phyloP scores from a whole-genome alignment of 2,888 invertebrate genomes.

The Heteropelma amictum region DNA sequence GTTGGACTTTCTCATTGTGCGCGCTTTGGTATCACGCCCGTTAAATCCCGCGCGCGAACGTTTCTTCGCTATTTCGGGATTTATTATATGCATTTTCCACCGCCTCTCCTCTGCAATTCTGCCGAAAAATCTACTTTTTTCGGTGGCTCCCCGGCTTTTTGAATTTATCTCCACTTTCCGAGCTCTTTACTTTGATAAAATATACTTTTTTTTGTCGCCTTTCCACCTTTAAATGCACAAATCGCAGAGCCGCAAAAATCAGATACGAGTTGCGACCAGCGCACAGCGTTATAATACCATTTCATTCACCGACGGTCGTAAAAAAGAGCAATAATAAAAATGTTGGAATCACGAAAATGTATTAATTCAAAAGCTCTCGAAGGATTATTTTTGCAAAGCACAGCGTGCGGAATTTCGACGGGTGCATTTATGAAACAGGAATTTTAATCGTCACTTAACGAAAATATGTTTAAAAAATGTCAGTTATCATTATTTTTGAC shows the following conservation, averaged over 20 bases:
- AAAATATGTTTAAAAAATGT: no score
- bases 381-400: no score
- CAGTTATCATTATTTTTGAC: no score
- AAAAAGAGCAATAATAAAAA: no score
- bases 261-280: neutral
- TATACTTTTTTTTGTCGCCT: neutral
- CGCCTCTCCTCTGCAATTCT: conserved; percentile 27
- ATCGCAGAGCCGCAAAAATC: neutral
- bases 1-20: conserved; percentile 44
- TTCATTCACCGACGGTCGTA: no score
- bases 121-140: conserved; percentile 50
- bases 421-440: no score
- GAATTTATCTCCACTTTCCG: conserved; percentile 40
- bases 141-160: conserved; percentile 26
- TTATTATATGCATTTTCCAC: conserved; percentile 41
- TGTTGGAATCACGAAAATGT: no score
- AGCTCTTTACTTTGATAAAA: neutral
- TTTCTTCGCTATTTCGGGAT: conserved; percentile 51
- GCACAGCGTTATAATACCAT: neutral
- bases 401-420: no score
- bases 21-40: conserved; percentile 44
- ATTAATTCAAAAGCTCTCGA: no score
- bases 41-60: conserved; percentile 39
- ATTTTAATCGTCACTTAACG: no score
- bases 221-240: neutral